Base-by-base conservation (phyloP, 2,888 invertebrate species). In the Stenodera caucasica region DNA sequence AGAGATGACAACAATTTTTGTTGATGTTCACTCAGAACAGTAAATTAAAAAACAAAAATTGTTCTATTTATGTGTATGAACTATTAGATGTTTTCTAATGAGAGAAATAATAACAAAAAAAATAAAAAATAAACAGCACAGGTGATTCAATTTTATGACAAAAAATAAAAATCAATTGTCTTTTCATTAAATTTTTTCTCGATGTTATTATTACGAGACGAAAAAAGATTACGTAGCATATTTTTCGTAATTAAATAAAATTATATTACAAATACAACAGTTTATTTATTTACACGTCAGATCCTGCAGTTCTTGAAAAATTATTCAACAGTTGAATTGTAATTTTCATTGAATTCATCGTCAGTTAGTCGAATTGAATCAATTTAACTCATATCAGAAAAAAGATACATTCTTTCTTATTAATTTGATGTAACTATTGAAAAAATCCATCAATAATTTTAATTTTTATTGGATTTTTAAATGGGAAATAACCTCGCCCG, bases 211-310 rank as follows among this genome's bases (percentile, higher is more conserved):
- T 21, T 50, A 50, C 21, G 12, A 29, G 3, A 50, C 50, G 21
- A 26, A 9, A 18, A 68, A 69, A 74, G 71, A 73, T 66, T 71
- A 73, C 71, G 76, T 78, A 78, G 77, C 74, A 76, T 78, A 78
- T 78, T 78, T 78, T 78, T 78, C 77, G 77, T 78, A 78, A 78
- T 75, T 77, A 76, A 77, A 78, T 74, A 76, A 74, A 74, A 71
- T 61, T 68, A 70, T 66, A 69, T 68, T 60, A 61, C 62, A 64
- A 66, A 26, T 50, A 8, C n/a, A 50, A 30, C 2, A 2, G 9
- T 11, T 50, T 8, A 26, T 55, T 55, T 21, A 32, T 6, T 37
- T 37, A 15, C n/a, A n/a, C n/a, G 12, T 33, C 2, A 29, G 29
- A 29, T 6, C 29, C n/a, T n/a, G n/a, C n/a, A n/a, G n/a, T n/a